Percentiles rank a stretch among this genome's conserved stretches.
Evolutionary conservation across 1,140 invertebrate species (phyloP).

Genomic region (Pseudomyrmex pallidus): DNA sequence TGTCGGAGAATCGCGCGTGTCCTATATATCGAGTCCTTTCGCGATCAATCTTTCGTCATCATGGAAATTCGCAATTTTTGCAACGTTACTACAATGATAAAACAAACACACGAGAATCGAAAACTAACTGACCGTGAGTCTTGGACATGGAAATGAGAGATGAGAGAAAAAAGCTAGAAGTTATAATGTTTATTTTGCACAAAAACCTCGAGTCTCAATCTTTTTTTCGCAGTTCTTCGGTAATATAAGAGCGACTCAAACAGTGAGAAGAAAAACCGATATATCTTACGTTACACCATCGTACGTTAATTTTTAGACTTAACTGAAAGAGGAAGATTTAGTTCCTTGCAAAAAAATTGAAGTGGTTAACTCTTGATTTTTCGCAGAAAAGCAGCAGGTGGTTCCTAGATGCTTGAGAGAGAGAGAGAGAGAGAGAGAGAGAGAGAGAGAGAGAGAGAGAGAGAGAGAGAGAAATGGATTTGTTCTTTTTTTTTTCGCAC

Average conservation of each 20-base stretch:
- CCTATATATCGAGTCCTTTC: too few relatives aligned
- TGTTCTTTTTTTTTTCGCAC: constrained; percentile 14
- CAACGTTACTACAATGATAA: constrained; percentile 12
- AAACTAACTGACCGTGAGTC: not conserved
- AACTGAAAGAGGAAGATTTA: not conserved
- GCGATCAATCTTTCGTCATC: constrained; percentile 9
- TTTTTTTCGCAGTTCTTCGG: not conserved
- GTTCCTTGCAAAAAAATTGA: constrained; percentile 8
- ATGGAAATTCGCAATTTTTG: constrained; percentile 22
- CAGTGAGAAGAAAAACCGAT: not conserved
- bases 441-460: not conserved
- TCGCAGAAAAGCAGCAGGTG: constrained; percentile 54
- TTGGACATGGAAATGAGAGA: not conserved
- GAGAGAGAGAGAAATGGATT: constrained; percentile 52
- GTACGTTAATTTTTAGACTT: constrained; percentile 18
- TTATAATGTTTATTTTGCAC: constrained; percentile 9
- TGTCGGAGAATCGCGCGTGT: not conserved
- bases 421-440: constrained; percentile 7
- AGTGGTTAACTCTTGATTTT: constrained; percentile 48
- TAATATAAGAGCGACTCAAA: not conserved
- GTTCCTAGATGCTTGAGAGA: constrained; percentile 30
- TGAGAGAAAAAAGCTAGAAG: not conserved
- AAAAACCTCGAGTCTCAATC: not conserved
- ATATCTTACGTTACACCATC: not conserved
- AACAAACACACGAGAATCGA: constrained; percentile 3